Percentiles rank a stretch among this genome's conserved stretches.
These are phyloP conservation scores for Pelusios castaneus DNA, from an alignment of 2,113 vertebrate genomes.

Conservation along the genomic window DNA sequence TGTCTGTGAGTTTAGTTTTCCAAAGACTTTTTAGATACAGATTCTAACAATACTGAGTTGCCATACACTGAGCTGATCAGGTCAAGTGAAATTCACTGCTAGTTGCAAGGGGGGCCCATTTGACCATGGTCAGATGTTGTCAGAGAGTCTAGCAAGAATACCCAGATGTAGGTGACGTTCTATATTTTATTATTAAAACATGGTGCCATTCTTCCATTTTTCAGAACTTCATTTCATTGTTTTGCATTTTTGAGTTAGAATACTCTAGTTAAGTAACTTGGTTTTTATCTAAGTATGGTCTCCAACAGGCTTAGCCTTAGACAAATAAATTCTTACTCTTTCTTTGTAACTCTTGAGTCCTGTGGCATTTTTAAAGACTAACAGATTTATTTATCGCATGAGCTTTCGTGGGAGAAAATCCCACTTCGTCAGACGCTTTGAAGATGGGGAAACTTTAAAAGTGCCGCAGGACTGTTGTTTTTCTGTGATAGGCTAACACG, in stretches of 20 bases:
- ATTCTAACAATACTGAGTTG: not conserved
- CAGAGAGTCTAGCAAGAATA: not conserved
- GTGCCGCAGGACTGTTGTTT: no score
- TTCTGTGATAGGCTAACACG: no score
- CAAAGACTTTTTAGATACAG: not conserved
- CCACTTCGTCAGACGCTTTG: no score
- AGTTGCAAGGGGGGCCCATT: not conserved
- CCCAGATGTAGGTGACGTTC: not conserved
- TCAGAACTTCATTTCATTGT: not conserved
- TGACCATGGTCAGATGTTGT: not conserved
- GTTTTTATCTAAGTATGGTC: not conserved
- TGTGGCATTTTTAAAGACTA: no score
- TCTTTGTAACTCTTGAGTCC: not conserved
- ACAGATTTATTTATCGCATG: no score
- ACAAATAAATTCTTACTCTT: no score
- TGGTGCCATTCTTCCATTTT: not conserved
- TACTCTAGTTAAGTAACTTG: not conserved
- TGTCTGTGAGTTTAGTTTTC: not conserved
- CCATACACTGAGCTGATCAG: not conserved
- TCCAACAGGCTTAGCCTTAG: not conserved
- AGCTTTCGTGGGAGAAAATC: no score
- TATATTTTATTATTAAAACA: not conserved
- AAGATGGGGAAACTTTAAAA: no score
- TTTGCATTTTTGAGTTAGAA: not conserved
- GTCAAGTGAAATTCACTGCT: not conserved